Conservation (phyloP, 2,797 vertebrate genomes). For the Australoheros facetus region DNA sequence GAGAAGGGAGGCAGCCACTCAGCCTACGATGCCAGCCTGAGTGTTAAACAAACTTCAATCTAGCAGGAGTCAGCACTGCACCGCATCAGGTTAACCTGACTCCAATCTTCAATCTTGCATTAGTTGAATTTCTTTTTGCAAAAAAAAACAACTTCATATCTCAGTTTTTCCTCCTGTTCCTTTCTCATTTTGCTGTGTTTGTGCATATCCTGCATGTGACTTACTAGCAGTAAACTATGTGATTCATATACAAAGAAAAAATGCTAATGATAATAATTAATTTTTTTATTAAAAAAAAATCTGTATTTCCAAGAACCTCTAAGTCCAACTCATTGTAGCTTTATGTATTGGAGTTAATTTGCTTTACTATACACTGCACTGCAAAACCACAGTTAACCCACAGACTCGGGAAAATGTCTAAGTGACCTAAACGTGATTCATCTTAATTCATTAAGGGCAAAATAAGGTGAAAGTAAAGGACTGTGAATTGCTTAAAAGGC, state of each 20-base stretch:
- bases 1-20: background rate
- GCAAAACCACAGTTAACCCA: background rate
- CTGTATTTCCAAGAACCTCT: background rate
- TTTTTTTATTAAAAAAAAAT: background rate
- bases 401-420: slow-evolving; percentile 6
- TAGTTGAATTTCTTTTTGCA: background rate
- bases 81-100: background rate
- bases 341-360: background rate
- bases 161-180: background rate
- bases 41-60: background rate
- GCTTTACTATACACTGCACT: background rate
- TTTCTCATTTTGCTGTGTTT: background rate
- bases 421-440: slow-evolving; percentile 40
- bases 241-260: background rate
- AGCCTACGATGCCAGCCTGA: background rate
- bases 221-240: background rate
- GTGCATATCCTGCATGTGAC: background rate
- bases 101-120: background rate
- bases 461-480: slow-evolving; percentile 25
- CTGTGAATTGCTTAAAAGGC: slow-evolving; percentile 24
- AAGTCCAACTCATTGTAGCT: background rate
- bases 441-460: slow-evolving; percentile 39
- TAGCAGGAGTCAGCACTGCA: background rate
- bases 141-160: background rate
- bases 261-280: background rate